Conservation (phyloP, 2,888 invertebrate species). For the Ellobium chinense region DNA sequence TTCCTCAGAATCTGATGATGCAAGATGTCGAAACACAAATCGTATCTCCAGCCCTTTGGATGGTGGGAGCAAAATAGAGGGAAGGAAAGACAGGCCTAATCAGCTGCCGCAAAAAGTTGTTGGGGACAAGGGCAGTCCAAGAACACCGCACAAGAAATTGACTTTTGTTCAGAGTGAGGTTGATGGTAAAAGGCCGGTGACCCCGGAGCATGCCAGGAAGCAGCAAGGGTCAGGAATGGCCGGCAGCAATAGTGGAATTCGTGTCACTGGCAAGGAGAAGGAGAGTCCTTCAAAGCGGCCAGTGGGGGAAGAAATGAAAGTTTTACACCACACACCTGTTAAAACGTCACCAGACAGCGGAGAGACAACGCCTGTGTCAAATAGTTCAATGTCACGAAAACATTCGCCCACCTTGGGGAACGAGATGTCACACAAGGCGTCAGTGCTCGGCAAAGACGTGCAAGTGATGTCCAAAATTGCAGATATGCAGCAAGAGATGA, state of each 20-base stretch:
- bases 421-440: conserved; percentile 53
- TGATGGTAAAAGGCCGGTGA: background rate
- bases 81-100: background rate
- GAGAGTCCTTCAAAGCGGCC: background rate
- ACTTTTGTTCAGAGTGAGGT: conserved; percentile 26
- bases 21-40: conserved; percentile 14
- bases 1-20: conserved; percentile 39
- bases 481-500: conserved; percentile 63
- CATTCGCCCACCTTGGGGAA: background rate
- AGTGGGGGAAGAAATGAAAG: background rate
- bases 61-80: background rate
- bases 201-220: conserved; percentile 6
- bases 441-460: background rate
- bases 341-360: conserved; percentile 6
- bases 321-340: background rate
- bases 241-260: background rate
- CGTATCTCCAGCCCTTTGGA: background rate
- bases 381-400: background rate
- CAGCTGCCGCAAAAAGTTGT: conserved; percentile 39
- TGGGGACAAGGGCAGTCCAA: conserved; percentile 49
- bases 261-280: background rate
- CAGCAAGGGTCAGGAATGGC: background rate
- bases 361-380: background rate
- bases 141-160: conserved; percentile 53
- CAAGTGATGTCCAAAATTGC: conserved; percentile 42